These are phyloP conservation scores for human DNA, from an alignment of 2,113 vertebrate genomes.

Conservation along the genomic window DNA sequence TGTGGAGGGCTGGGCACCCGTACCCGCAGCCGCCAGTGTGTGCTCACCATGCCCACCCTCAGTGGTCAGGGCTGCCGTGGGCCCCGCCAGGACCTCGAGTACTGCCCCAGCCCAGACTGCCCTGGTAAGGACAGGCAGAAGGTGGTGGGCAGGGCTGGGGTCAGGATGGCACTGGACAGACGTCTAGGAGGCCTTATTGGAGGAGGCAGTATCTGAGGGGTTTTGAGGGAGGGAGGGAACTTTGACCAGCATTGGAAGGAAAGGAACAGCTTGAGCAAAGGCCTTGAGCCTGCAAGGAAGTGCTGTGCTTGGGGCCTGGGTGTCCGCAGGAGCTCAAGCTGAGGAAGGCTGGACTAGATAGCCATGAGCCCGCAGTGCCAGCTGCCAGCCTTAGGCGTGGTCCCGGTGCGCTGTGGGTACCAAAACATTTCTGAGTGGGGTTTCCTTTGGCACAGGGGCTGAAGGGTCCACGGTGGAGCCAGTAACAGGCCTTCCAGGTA, in stretches of 20 bases:
- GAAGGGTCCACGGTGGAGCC: slow-evolving; percentile 1
- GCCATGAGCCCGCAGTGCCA: accelerated
- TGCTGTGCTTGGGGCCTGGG: background rate
- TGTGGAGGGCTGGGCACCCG: slow-evolving; percentile 91
- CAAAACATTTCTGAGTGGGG: background rate
- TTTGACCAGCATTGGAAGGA: background rate
- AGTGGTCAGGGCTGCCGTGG: slow-evolving; percentile 86
- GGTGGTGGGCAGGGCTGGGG: no score
- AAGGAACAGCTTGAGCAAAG: background rate
- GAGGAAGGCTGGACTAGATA: background rate
- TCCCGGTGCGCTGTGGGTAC: background rate
- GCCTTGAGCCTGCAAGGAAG: background rate
- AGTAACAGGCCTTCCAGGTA: slow-evolving; percentile 57
- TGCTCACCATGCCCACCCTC: slow-evolving; percentile 76
- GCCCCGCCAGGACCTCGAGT: slow-evolving; percentile 83
- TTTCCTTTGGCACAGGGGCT: slow-evolving; percentile 44
- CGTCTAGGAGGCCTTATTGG: background rate
- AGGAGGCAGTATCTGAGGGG: background rate
- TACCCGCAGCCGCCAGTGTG: slow-evolving; percentile 85
- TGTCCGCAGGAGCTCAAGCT: accelerated
- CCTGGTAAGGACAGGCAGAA: slow-evolving; percentile 84
- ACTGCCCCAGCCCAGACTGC: slow-evolving; percentile 89
- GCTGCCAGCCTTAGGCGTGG: background rate
- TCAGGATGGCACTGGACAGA: background rate
- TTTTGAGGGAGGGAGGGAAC: background rate